Conservation (phyloP, 2,888 invertebrate genomes). For the Lasioglossum lativentre region DNA sequence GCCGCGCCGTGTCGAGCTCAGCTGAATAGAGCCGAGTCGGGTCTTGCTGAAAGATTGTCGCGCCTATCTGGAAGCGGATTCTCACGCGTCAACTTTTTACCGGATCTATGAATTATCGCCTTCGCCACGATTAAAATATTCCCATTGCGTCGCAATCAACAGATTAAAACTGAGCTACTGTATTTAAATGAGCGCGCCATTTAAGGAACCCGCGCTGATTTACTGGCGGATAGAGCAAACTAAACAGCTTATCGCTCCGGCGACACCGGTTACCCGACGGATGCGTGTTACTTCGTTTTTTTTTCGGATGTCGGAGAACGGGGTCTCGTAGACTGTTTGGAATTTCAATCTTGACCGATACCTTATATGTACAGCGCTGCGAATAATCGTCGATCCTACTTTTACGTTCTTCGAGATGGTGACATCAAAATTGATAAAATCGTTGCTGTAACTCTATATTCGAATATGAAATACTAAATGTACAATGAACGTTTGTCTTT, state of each 20-base stretch:
- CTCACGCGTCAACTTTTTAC: background rate
- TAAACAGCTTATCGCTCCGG: background rate
- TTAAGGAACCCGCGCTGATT: background rate
- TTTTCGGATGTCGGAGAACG: background rate
- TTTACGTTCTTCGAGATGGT: no score
- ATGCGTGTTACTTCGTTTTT: background rate
- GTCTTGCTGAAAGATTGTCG: constrained; percentile 22
- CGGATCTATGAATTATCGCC: background rate
- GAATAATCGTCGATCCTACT: background rate
- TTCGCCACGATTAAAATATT: constrained; percentile 17
- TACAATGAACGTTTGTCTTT: background rate
- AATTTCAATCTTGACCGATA: background rate
- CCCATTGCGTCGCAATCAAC: constrained; percentile 13
- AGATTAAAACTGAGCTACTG: constrained; percentile 22
- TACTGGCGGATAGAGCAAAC: background rate
- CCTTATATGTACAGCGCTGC: background rate
- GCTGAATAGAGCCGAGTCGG: background rate
- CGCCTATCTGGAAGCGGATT: background rate
- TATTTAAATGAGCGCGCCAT: constrained; percentile 29
- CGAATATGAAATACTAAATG: background rate
- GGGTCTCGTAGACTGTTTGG: background rate
- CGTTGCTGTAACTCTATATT: no score
- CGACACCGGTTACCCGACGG: background rate
- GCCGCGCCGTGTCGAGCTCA: background rate
- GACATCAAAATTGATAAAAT: no score